These are phyloP conservation scores for Balanococcus diminutus DNA, from an alignment of 2,888 invertebrate species.

Conservation along the genomic window DNA sequence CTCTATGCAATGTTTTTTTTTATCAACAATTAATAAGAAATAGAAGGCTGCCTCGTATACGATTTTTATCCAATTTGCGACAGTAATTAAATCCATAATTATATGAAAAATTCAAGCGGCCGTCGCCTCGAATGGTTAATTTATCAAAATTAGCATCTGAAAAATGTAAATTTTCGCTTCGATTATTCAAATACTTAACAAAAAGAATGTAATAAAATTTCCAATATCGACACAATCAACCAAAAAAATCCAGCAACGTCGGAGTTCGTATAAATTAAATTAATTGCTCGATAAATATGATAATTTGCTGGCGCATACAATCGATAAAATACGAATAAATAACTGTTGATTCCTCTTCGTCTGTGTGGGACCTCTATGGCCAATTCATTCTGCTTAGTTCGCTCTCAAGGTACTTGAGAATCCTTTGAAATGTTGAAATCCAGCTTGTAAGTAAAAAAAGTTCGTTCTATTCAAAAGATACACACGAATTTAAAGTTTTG, in stretches of 20 bases:
- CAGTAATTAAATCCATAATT: not conserved
- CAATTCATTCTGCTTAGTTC: not conserved
- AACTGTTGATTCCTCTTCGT: not conserved
- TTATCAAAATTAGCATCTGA: not conserved
- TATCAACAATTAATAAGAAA: no score
- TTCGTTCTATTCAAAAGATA: not conserved
- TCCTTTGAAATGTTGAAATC: not conserved
- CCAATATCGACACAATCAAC: not conserved
- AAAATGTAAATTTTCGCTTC: not conserved
- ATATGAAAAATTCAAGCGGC: not conserved
- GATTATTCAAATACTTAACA: not conserved
- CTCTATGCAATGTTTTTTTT: no score
- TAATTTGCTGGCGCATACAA: not conserved
- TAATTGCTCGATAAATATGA: slow-evolving; percentile 5
- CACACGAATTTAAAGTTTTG: no score
- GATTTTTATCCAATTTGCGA: not conserved
- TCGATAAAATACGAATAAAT: not conserved
- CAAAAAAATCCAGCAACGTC: not conserved
- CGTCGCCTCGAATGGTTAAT: not conserved
- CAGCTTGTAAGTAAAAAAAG: not conserved
- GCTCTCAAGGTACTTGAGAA: not conserved
- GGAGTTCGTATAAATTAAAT: not conserved
- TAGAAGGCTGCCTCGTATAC: not conserved
- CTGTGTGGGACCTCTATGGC: not conserved
- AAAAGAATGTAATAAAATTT: not conserved